Evolutionary conservation across 2,113 vertebrate genomes (phyloP).

Genomic region (Boleophthalmus pectinirostris): DNA sequence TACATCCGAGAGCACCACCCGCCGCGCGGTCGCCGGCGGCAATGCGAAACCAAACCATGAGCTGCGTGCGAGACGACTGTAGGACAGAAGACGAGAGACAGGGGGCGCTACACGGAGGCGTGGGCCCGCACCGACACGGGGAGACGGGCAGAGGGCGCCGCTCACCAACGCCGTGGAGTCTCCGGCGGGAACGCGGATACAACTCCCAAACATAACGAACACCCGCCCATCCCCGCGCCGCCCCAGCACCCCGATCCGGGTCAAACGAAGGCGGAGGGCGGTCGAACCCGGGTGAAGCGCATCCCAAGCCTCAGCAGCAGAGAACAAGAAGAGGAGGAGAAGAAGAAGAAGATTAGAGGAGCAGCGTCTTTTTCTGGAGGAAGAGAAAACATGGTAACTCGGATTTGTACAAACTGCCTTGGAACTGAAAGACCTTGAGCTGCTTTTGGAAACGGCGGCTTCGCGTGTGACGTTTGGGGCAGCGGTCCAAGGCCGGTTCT

Average conservation of each 20-base stretch:
- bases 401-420: conserved; percentile 53
- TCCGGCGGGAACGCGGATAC: conserved; percentile 62
- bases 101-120: conserved; percentile 70
- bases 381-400: conserved; percentile 74
- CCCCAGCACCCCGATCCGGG: too few species aligned
- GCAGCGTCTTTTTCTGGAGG: conserved; percentile 52
- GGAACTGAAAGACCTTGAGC: conserved; percentile 64
- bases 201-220: conserved; percentile 34
- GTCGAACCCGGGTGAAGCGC: neutral
- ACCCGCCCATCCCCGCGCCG: neutral
- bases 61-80: conserved; percentile 72
- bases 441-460: conserved; percentile 47
- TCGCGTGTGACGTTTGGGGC: too few species aligned
- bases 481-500: conserved; percentile 35
- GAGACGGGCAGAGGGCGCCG: conserved; percentile 76
- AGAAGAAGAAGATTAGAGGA: conserved; percentile 39
- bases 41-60: conserved; percentile 78
- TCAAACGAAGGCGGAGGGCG: neutral
- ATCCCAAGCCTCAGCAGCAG: conserved; percentile 55
- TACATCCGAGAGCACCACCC: conserved; percentile 92
- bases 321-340: conserved; percentile 50
- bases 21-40: conserved; percentile 90
- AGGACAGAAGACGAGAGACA: conserved; percentile 48
- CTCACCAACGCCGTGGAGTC: conserved; percentile 55
- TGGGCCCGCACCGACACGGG: conserved; percentile 19